Evolutionary conservation across 2,113 vertebrate genomes (phyloP), one percentile per base, ranked within the genome.

Genomic region (Todiramphus chloris): DNA sequence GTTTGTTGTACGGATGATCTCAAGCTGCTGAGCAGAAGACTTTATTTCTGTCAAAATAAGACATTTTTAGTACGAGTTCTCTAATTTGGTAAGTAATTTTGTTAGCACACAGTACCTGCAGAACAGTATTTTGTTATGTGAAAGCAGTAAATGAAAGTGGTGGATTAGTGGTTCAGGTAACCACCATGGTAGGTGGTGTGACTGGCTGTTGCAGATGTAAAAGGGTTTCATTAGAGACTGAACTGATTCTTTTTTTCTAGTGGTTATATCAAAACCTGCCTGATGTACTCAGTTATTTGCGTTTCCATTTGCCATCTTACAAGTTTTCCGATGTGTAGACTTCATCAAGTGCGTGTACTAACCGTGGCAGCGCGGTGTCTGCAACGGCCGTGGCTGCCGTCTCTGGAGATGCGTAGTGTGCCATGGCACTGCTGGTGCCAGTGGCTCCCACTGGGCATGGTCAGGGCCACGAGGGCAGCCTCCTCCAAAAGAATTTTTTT

Each of bases 381-480:
- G 58, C 18, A 28, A 3, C 59, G 25, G 37, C 10, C 0, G 0
- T 3, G 3, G 62, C 79, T 44, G 51, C 62, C 3, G 2, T 23
- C 33, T 33, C 50, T 13, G 31, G 10, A 10, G 33, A 3, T 0
- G 0, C 1, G 3, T 13, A 15, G 7, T 8, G 15, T 44, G 28
- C 23, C 6, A 25, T 4, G 10, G 27, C 44, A 18, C 16, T 35
- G 64, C 46, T 0, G 0, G 3, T 0, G 0, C 16, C 4, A 3
- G 17, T 5, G 8, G n/a, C 21, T 56, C 31, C 41, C 51, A 53
- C 51, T 0, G 37, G 53, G n/a, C 51, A 24, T 2, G 0, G 31
- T 25, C 39, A 53, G 35, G 35, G 27, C 0, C 0, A 66, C 37
- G 37, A 50, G 50, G 24, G 18, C 1, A 4, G 39, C 69, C 46